Percentiles rank a stretch among this genome's conserved stretches.
Conservation (phyloP, 2,113 vertebrate genomes). For the Psammodynastes pulverulentus region DNA sequence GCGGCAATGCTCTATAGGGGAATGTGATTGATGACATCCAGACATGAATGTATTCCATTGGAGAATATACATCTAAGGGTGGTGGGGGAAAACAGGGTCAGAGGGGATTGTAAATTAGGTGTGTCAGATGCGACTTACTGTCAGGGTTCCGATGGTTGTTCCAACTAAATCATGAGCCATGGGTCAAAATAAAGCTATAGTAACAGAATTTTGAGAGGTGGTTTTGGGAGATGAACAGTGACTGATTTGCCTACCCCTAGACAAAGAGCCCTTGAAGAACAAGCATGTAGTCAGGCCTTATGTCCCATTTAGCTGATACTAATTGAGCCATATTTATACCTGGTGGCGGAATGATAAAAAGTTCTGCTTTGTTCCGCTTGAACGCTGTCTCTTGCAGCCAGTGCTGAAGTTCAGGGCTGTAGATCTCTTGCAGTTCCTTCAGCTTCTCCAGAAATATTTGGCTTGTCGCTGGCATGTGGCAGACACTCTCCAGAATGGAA, state of each 20-base stretch:
- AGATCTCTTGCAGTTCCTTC: slow-evolving; percentile 62
- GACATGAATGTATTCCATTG: too few relatives aligned
- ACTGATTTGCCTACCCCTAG: neutral
- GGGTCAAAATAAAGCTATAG: neutral
- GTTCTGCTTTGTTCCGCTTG: neutral
- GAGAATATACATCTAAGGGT: too few relatives aligned
- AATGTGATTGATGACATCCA: too few relatives aligned
- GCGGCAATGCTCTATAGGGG: too few relatives aligned
- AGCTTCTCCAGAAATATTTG: slow-evolving; percentile 61
- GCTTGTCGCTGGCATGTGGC: slow-evolving; percentile 45
- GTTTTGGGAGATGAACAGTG: neutral
- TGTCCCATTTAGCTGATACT: neutral
- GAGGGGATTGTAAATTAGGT: too few relatives aligned
- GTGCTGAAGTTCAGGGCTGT: slow-evolving; percentile 59
- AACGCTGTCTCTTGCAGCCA: slow-evolving; percentile 53
- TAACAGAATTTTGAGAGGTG: neutral
- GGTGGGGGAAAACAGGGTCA: too few relatives aligned
- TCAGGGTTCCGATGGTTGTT: too few relatives aligned
- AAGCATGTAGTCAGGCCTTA: neutral
- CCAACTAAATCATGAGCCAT: too few relatives aligned
- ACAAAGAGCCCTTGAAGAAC: neutral
- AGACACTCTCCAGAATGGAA: slow-evolving; percentile 57
- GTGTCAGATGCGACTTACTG: too few relatives aligned
- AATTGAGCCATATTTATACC: neutral
- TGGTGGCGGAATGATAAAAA: too few relatives aligned